These are phyloP conservation scores for Neomonachus schauinslandi DNA, from an alignment of 2,113 vertebrate species.

Conservation along the genomic window DNA sequence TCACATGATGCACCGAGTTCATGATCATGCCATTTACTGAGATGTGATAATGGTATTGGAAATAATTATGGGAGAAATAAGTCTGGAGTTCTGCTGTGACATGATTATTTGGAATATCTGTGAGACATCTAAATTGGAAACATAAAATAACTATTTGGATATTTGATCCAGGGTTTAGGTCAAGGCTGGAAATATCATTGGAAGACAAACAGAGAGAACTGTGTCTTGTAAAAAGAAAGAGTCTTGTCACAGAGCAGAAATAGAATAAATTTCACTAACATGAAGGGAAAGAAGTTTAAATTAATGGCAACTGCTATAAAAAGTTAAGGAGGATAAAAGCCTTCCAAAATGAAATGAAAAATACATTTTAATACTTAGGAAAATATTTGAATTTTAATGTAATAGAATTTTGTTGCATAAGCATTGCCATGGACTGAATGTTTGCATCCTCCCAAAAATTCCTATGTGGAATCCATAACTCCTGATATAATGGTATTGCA, in stretches of 20 bases:
- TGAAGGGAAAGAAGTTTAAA: not conserved
- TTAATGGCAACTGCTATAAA: not conserved
- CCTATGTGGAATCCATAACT: not conserved
- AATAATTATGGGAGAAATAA: not conserved
- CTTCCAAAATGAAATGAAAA: not conserved
- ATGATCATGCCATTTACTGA: not conserved
- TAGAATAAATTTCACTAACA: not conserved
- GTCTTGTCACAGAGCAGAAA: not conserved
- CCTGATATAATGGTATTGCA: not conserved
- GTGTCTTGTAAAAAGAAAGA: not conserved
- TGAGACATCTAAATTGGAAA: not conserved
- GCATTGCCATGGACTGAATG: not conserved
- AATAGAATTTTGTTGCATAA: not conserved
- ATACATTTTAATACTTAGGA: not conserved
- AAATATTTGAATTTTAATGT: not conserved
- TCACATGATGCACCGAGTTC: not conserved
- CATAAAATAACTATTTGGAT: too few relatives aligned
- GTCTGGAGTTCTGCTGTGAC: not conserved
- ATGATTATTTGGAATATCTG: not conserved
- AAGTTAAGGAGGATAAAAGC: not conserved
- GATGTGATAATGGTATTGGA: not conserved
- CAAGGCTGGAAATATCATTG: not conserved
- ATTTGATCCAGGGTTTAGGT: not conserved
- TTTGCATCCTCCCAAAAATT: not conserved
- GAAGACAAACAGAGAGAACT: not conserved